A percentile compares a stretch with the other conserved stretches of the same genome.
Evolutionary conservation across 2,113 vertebrate species (phyloP).

Genomic region (Tauraco erythrolophus): DNA sequence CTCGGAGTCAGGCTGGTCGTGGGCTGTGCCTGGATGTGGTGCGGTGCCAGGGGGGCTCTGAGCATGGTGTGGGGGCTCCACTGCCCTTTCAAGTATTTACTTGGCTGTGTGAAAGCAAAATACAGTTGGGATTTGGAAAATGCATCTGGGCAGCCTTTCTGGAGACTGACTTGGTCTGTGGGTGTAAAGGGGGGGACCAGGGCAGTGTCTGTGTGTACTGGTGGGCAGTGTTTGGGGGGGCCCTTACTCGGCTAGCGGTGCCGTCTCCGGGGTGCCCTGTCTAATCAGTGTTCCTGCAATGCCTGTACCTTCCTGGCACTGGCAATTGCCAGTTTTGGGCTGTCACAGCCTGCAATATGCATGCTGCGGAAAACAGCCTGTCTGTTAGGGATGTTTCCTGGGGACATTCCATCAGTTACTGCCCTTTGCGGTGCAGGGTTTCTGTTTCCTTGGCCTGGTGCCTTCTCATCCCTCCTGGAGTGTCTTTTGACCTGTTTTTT

Average conservation of each 20-base stretch:
- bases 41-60: rapidly evolving
- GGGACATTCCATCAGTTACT: neutral
- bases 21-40: neutral
- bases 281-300: rapidly evolving
- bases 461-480: neutral
- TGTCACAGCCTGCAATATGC: neutral
- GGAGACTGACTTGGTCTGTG: neutral
- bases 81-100: neutral
- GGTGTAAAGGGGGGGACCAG: neutral
- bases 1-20: neutral
- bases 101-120: neutral
- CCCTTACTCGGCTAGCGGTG: rapidly evolving
- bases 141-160: neutral
- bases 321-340: neutral
- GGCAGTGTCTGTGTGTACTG: rapidly evolving
- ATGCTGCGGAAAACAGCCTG: neutral
- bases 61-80: rapidly evolving
- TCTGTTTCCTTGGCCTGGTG: neutral
- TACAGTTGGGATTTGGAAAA: neutral
- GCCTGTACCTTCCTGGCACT: neutral
- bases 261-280: rapidly evolving
- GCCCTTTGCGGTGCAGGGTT: neutral
- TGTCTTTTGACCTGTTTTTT: neutral
- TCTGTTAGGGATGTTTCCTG: neutral
- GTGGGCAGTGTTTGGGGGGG: neutral